Percentiles rank a stretch among this genome's conserved stretches.
These are phyloP conservation scores for Sciurus niger DNA, from an alignment of 2,113 vertebrate species.

Conservation along the genomic window DNA sequence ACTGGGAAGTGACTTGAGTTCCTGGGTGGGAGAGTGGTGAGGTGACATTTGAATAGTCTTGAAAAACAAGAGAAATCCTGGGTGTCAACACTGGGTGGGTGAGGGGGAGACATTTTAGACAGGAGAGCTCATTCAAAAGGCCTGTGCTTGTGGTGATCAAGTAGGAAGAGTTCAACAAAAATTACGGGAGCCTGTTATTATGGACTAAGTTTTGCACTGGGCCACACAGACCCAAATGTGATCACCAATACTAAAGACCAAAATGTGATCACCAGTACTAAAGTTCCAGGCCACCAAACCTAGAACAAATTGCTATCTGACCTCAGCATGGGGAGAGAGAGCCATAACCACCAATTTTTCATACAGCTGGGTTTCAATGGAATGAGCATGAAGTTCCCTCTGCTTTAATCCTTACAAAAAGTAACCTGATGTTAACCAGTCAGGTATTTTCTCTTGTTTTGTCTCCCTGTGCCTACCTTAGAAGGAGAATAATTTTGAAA, in stretches of 20 bases:
- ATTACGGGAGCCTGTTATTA: neutral
- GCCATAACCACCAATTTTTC: neutral
- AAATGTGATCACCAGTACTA: neutral
- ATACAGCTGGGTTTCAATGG: no score
- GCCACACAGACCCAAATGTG: neutral
- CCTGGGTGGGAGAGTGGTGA: neutral
- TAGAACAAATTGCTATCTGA: neutral
- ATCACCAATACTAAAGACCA: no score
- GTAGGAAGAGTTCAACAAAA: neutral
- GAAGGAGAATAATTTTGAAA: neutral
- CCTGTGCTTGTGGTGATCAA: no score
- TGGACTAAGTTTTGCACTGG: neutral
- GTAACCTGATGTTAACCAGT: neutral
- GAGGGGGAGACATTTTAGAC: neutral
- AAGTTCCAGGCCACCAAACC: neutral
- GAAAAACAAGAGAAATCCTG: neutral
- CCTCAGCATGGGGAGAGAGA: neutral
- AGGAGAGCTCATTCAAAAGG: neutral
- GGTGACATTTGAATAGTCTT: neutral
- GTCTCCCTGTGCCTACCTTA: neutral
- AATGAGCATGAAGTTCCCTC: neutral
- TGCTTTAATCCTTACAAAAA: neutral
- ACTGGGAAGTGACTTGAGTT: neutral
- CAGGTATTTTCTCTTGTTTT: neutral
- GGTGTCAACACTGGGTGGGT: neutral